Evolutionary conservation across 2,888 invertebrate species (phyloP), one percentile per base, ranked within the genome.

Genomic region (Pachydiplax longipennis): DNA sequence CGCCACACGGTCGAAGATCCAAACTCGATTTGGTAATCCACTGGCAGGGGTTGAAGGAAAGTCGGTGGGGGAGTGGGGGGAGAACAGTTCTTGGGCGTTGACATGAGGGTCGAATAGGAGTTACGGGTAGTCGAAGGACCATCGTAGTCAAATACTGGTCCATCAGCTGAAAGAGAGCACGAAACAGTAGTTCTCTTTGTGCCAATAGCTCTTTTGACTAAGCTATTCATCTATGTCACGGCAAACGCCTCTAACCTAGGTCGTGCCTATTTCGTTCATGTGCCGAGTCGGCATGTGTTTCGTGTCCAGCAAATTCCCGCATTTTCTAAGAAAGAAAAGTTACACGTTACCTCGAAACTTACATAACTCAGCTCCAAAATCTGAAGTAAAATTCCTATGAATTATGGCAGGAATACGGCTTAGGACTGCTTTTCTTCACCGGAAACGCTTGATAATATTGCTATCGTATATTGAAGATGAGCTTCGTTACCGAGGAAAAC

Each of bases 11-110:
- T 61, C 87, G 87, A 87, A 87, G 87, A 87, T 65, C 65, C 87
- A 87, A 87, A 87, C 87, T 87, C 87, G 61, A 87, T 87, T 87
- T 87, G 87, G 87, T 87, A 87, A 87, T 87, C 87, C 87, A 37
- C 37, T 18, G 73, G 8, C 2, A 10, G 73, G 73, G 73, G 73
- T 73, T 25, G 73, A 73, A 73, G 73, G 31, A 73, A 31, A 31
- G 61, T 22, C 12, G 87, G 25, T 48, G 48, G 25, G 58, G 83
- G 18, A 22, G 35, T n/a, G 3, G 48, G 31, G 31, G 83, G 53
- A 48, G 25, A n/a, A n/a, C 25, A 31, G 82, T 2, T n/a, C 8
- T 3, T 1, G 53, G 15, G 61, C 12, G 48, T 58, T 22, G 83
- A 22, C 1, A 0, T 10, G 83, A 83, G 35, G 53, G 18, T 53